Evolutionary conservation across 2,888 invertebrate genomes (phyloP).

Genomic region (Herminia tarsipennalis): DNA sequence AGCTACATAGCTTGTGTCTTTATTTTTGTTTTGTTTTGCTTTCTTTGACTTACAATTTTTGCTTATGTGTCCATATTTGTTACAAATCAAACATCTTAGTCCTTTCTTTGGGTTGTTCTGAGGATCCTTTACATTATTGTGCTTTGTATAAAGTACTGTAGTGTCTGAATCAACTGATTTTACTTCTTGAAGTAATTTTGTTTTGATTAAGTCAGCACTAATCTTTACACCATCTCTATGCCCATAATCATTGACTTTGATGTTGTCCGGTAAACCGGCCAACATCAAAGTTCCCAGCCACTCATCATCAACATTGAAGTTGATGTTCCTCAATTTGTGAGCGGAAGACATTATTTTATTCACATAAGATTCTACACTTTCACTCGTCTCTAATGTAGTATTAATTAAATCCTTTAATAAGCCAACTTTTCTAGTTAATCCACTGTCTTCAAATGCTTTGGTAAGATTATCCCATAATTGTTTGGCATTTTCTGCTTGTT

Average conservation of each 20-base stretch:
- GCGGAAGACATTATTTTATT: slow-evolving; percentile 7
- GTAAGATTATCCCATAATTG: neutral
- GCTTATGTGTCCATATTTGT: slow-evolving; percentile 16
- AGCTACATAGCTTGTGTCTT: slow-evolving; percentile 14
- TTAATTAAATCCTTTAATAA: too few species aligned
- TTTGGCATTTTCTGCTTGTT: neutral
- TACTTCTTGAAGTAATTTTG: slow-evolving; percentile 6
- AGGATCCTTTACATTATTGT: neutral
- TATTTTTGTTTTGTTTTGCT: neutral
- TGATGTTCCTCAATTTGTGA: slow-evolving; percentile 6
- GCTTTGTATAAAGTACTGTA: neutral
- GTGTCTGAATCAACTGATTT: neutral
- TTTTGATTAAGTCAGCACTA: neutral
- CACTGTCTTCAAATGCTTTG: neutral
- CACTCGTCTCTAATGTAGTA: too few species aligned
- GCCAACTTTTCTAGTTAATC: neutral
- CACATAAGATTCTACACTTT: slow-evolving; percentile 15
- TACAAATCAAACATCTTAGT: neutral
- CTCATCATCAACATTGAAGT: slow-evolving; percentile 12
- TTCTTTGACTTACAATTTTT: slow-evolving; percentile 15
- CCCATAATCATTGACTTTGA: neutral
- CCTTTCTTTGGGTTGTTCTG: too few species aligned
- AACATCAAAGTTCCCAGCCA: slow-evolving; percentile 4
- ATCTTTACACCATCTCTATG: neutral
- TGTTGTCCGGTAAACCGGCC: neutral